Percentiles rank a stretch among this genome's conserved stretches.
Conservation (phyloP, 2,888 invertebrate genomes). For the Pheosia tremula region DNA sequence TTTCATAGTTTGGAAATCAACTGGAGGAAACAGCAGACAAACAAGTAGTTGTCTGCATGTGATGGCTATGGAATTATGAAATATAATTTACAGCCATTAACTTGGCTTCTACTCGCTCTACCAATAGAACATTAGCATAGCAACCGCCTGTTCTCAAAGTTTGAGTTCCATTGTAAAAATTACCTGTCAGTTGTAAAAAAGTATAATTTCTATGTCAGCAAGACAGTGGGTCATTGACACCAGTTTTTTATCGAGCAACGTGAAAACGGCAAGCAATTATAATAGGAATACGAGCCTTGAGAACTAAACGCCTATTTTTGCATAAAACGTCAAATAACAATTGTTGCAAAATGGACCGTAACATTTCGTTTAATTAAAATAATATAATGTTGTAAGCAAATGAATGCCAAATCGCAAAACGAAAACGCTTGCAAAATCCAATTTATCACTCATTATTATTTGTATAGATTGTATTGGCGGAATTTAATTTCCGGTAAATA, state of each 20-base stretch:
- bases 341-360: constrained; percentile 28
- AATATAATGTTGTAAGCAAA: constrained; percentile 24
- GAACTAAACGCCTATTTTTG: constrained; percentile 20
- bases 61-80: too few species aligned
- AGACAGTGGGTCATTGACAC: constrained; percentile 4
- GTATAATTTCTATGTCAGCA: neutral
- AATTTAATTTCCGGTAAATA: neutral
- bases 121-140: neutral
- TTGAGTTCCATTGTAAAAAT: neutral
- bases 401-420: constrained; percentile 6
- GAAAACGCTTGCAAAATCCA: constrained; percentile 3
- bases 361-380: constrained; percentile 31
- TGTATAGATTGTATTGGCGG: neutral
- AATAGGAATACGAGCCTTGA: constrained; percentile 19
- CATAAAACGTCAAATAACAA: constrained; percentile 16
- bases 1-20: too few species aligned
- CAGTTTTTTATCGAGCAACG: neutral
- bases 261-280: constrained; percentile 12
- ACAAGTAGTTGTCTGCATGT: too few species aligned
- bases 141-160: neutral
- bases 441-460: neutral
- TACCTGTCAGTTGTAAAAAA: neutral
- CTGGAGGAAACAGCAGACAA: too few species aligned
- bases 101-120: neutral
- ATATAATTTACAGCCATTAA: too few species aligned